Evolutionary conservation across 2,113 vertebrate genomes (phyloP), one percentile per base, ranked within the genome.

Genomic region (Perca flavescens): DNA sequence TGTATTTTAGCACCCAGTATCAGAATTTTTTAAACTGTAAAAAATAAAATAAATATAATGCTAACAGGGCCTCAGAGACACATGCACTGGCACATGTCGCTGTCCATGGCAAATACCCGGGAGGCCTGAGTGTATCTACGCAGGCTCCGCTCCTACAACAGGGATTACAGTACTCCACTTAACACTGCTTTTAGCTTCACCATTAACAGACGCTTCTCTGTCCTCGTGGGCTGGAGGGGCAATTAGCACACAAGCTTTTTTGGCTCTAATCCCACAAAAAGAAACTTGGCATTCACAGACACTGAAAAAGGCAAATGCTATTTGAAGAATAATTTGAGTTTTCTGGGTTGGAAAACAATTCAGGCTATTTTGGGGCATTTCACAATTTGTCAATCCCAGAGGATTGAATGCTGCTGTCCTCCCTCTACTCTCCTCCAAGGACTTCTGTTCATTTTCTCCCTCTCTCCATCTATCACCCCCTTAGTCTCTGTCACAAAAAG

Each of bases 201-300:
- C 71, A 58, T 36, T 62, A 86, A 79, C 83, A 83, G 79, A 63
- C 66, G 5, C 56, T 58, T 77, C 60, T 69, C 81, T 82, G 82
- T 92, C 80, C 67, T 76, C 11, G 19, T 53, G 83, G 65, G 73
- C 80, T 70, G 11, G 60, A 71, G 80, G 66, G 49, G 70, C 82
- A 88, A 88, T 91, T 92, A 83, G 86, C 70, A 66, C 61, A 83
- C 74, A 84, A 82, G 67, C 58, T 72, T 46, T 80, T 76, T 56
- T 78, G 85, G 79, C 81, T 89, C 22, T 46, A 71, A 71, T 88
- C 66, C 70, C 68, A 52, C 49, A 34, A 85, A 91, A 76, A 60
- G 7, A 74, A 80, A 72, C n/a, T 19, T 50, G 64, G 58, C 81
- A 77, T 77, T 79, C 21, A n/a, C 46, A 61, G 83, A 14, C 62